Base-by-base conservation (phyloP, 2,888 invertebrate species). In the Tromatobia lineatoria region DNA sequence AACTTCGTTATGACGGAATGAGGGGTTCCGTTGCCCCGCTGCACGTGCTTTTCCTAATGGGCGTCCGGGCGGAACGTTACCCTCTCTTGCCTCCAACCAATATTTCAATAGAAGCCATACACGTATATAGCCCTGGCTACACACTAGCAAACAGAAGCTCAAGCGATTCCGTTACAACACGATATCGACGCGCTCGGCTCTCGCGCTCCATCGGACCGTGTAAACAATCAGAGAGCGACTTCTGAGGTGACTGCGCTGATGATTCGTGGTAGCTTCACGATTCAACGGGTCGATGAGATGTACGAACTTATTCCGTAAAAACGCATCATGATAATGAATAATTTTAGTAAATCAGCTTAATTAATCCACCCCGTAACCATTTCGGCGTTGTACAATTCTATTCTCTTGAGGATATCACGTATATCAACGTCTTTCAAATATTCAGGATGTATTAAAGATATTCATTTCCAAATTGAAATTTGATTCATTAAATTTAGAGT, bases 21-120 rank as follows among this genome's bases (percentile, higher is more conserved):
- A 29, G 59, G 59, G 25, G 73, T 0, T 34, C n/a, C 13, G n/a
- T 18, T n/a, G 0, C 25, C 54, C 73, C 57, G 29, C 73, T 13
- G 29, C 59, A 59, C 73, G 59, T 42, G 73, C 29, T 59, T 89
- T 89, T 88, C 86, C 88, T 89, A 89, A 89, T 89, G 88, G 87
- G 82, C 54, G 47, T 67, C 59, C 66, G 47, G 74, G 45, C 61
- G 57, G 47, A 59, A 57, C 47, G 59, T 73, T 59, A 15, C 59
- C 73, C 45, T 73, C 59, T 20, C 47, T 59, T 59, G 20, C 57
- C 45, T 42, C 47, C 10, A 0, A 57, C 15, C 57, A 20, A 57
- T 11, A 57, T 29, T 38, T 64, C 38, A 18, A 34, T 38, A 38
- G 52, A 52, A 2, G 3, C 13, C 11, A 20, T 25, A 57, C 29